Evolutionary conservation across 35 echinoderm and acorn worm species (phyloP).

Genomic region (Ptychodera flava): DNA sequence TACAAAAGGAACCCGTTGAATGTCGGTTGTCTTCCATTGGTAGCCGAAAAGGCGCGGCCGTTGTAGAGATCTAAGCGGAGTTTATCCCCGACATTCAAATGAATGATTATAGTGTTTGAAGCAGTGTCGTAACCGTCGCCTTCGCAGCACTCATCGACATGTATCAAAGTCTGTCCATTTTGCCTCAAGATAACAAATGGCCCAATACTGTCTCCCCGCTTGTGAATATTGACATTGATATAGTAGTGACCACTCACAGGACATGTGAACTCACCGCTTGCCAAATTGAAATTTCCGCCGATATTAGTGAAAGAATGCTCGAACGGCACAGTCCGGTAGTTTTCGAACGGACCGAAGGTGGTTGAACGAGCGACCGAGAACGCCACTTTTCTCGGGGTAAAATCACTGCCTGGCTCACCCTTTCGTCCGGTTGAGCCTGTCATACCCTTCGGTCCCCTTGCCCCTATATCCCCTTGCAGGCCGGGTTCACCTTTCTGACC

Average conservation of each 20-base stretch:
- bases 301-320: not conserved
- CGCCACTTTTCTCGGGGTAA: not conserved
- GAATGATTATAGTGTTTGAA: not conserved
- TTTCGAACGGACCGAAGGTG: not conserved
- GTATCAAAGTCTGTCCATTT: not conserved
- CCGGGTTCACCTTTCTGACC: not conserved
- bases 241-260: not conserved
- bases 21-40: not conserved
- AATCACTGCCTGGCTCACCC: not conserved
- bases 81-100: not conserved
- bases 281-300: not conserved
- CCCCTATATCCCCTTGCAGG: not conserved
- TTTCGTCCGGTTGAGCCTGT: not conserved
- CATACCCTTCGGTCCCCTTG: not conserved
- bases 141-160: not conserved
- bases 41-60: not conserved
- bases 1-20: not conserved
- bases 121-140: not conserved
- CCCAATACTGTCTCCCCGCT: not conserved
- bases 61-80: not conserved
- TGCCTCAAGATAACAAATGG: not conserved
- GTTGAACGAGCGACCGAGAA: not conserved
- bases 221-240: not conserved
- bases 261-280: not conserved
- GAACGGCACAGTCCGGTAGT: not conserved